phyloP scores from a whole-genome alignment of 2,797 vertebrate species.

The Chiroxiphia lanceolata region DNA sequence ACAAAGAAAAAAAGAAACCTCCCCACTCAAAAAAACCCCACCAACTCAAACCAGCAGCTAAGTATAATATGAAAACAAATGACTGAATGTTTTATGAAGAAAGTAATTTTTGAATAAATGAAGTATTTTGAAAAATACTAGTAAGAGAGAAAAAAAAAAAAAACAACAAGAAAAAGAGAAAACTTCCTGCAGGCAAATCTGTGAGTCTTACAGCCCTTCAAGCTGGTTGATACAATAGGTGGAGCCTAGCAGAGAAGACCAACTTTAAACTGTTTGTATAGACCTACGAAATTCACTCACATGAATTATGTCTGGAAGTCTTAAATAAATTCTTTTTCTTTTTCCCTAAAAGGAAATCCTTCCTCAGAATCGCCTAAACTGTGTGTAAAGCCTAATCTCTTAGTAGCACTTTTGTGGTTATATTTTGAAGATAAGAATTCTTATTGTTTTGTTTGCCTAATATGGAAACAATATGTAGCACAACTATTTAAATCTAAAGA shows the following conservation, averaged over 20 bases:
- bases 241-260: not conserved
- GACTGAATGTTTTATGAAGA: not conserved
- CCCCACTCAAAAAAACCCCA: rapidly evolving
- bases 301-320: not conserved
- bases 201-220: not conserved
- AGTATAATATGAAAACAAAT: not conserved
- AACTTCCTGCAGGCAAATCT: not conserved
- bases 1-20: not conserved
- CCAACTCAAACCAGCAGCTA: rapidly evolving
- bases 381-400: not conserved
- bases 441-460: not conserved
- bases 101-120: not conserved
- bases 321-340: not conserved
- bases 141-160: not conserved
- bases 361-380: not conserved
- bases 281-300: not conserved
- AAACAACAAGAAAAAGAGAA: not conserved
- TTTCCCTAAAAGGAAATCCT: not conserved
- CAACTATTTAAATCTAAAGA: not conserved
- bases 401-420: not conserved
- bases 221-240: not conserved
- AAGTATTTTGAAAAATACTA: not conserved
- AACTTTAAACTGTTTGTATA: not conserved
- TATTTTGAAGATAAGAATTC: not conserved
- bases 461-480: not conserved